These are phyloP conservation scores for Brachionus paranguensis DNA, from an alignment of 1,140 invertebrate genomes.

Conservation along the genomic window DNA sequence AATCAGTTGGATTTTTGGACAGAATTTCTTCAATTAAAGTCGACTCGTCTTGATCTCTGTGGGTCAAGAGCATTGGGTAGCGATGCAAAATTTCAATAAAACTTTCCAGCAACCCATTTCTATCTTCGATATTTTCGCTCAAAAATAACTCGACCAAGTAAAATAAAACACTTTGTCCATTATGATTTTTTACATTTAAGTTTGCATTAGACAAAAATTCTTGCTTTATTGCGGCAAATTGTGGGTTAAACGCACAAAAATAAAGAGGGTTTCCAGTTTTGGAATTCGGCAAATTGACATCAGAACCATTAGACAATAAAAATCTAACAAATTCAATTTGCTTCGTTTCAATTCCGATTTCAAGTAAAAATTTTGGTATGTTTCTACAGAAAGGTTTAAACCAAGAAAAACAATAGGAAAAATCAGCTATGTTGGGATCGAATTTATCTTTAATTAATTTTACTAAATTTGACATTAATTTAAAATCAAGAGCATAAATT, in stretches of 20 bases:
- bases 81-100: background rate
- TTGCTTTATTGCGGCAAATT: background rate
- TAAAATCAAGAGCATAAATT: background rate
- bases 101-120: background rate
- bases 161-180: slow-evolving; percentile 24
- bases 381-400: background rate
- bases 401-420: slow-evolving; percentile 20
- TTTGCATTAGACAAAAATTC: background rate
- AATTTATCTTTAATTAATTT: background rate
- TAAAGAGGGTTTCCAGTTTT: slow-evolving; percentile 28
- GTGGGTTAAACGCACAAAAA: background rate
- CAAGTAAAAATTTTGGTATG: slow-evolving; percentile 20
- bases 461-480: background rate
- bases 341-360: slow-evolving; percentile 20
- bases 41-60: background rate
- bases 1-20: background rate
- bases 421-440: slow-evolving; percentile 23
- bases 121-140: background rate
- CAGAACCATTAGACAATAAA: background rate
- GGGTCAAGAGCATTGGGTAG: background rate
- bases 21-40: slow-evolving; percentile 19
- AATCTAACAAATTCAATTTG: background rate
- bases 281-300: slow-evolving; percentile 23
- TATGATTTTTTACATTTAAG: background rate
- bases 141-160: background rate